A percentile compares a stretch with the other conserved stretches of the same genome.
Evolutionary conservation across 2,113 vertebrate genomes (phyloP).

Genomic region (Pelodiscus sinensis): DNA sequence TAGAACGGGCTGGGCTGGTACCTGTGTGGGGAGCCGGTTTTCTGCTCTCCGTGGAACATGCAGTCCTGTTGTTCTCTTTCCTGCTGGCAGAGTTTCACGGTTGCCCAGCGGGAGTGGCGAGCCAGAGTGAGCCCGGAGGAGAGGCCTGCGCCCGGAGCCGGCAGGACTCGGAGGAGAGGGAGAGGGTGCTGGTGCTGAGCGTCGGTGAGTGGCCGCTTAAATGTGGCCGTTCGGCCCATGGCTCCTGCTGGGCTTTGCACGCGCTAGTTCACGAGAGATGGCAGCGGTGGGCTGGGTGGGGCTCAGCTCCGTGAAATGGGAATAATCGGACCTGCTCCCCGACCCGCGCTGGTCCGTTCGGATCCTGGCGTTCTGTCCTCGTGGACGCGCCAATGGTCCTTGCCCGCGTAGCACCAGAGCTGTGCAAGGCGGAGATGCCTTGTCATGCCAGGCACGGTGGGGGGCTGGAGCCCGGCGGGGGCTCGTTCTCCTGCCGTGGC

Average conservation of each 20-base stretch:
- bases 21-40: neutral
- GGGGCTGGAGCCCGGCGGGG: neutral
- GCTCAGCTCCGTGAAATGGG: neutral
- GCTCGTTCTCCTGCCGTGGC: neutral
- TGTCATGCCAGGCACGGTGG: neutral
- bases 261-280: neutral
- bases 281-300: neutral
- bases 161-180: conserved; percentile 47
- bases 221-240: neutral
- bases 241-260: neutral
- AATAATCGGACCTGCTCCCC: neutral
- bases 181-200: conserved; percentile 50
- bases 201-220: conserved; percentile 32
- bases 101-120: conserved; percentile 60
- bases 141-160: conserved; percentile 59
- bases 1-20: neutral
- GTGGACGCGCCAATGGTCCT: neutral
- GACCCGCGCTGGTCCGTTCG: neutral
- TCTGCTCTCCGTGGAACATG: neutral
- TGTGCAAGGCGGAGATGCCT: too few relatives aligned
- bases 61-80: neutral
- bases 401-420: neutral
- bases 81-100: conserved; percentile 54
- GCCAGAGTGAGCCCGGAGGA: conserved; percentile 69
- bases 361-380: neutral